A percentile compares a stretch with the other conserved stretches of the same genome.
Evolutionary conservation across 2,888 invertebrate genomes (phyloP).

Genomic region (Cerceris rybyensis): DNA sequence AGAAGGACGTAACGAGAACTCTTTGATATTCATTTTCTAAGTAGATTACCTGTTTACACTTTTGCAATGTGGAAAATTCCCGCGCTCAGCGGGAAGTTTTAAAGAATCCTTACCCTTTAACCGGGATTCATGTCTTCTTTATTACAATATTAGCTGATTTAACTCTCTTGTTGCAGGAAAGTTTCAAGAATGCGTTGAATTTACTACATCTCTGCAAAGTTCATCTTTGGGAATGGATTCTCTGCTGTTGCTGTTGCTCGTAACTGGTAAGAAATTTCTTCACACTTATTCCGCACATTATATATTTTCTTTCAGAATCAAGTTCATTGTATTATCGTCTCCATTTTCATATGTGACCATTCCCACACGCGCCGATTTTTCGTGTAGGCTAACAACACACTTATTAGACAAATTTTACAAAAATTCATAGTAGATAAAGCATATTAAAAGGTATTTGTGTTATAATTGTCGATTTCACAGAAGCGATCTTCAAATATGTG

Average conservation of each 20-base stretch:
- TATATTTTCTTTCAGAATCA: too few species aligned
- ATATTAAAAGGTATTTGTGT: too few species aligned
- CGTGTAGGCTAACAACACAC: too few species aligned
- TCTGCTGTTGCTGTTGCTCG: conserved; percentile 75
- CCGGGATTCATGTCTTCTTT: conserved; percentile 10
- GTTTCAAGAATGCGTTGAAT: conserved; percentile 78
- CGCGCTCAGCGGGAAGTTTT: background rate
- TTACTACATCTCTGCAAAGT: conserved; percentile 66
- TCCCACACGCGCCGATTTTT: too few species aligned
- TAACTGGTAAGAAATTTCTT: conserved; percentile 73
- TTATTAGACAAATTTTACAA: too few species aligned
- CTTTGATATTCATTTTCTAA: background rate
- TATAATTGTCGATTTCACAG: too few species aligned
- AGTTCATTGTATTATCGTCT: too few species aligned
- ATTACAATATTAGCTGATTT: conserved; percentile 41
- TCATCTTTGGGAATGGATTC: conserved; percentile 77
- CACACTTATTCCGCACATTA: too few species aligned
- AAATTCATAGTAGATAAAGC: too few species aligned
- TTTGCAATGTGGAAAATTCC: background rate
- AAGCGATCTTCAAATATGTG: too few species aligned
- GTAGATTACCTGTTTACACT: background rate
- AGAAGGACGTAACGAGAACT: background rate
- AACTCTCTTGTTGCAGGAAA: conserved; percentile 70
- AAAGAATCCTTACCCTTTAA: background rate
- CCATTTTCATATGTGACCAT: too few species aligned